These are phyloP conservation scores for Rhizomys pruinosus DNA, from an alignment of 2,113 vertebrate species.

Conservation along the genomic window DNA sequence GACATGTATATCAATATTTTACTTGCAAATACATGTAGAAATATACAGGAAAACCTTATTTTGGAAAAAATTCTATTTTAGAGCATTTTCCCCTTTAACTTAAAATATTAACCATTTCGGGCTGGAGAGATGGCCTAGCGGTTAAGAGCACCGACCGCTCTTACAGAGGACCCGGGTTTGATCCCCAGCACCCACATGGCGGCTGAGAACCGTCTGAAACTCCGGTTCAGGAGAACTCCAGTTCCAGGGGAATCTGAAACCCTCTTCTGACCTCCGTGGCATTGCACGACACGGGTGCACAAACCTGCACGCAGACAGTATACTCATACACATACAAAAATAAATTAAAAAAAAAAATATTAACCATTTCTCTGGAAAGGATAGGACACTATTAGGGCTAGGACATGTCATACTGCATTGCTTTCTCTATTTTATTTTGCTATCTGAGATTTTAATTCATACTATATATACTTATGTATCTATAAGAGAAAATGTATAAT, in stretches of 20 bases:
- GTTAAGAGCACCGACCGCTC: too few species aligned
- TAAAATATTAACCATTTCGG: not conserved
- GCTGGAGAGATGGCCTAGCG: too few species aligned
- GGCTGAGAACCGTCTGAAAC: too few species aligned
- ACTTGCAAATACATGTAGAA: not conserved
- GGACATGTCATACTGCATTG: not conserved
- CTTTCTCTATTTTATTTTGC: not conserved
- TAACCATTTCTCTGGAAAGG: not conserved
- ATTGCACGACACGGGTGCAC: too few species aligned
- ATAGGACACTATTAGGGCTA: not conserved
- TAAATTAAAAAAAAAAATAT: too few species aligned
- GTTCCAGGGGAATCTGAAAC: too few species aligned
- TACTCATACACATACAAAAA: too few species aligned
- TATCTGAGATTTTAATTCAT: not conserved
- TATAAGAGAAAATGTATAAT: slow-evolving; percentile 3
- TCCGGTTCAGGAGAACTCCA: too few species aligned
- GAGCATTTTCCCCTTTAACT: slow-evolving; percentile 41
- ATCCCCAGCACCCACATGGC: too few species aligned
- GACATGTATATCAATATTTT: not conserved
- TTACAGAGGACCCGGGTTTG: too few species aligned
- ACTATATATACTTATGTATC: not conserved
- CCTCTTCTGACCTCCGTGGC: too few species aligned
- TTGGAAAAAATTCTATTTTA: not conserved
- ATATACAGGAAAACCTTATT: not conserved
- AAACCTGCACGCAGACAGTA: too few species aligned